phyloP scores from a whole-genome alignment of 2,888 invertebrate genomes.

The Plemyria rubiginata region DNA sequence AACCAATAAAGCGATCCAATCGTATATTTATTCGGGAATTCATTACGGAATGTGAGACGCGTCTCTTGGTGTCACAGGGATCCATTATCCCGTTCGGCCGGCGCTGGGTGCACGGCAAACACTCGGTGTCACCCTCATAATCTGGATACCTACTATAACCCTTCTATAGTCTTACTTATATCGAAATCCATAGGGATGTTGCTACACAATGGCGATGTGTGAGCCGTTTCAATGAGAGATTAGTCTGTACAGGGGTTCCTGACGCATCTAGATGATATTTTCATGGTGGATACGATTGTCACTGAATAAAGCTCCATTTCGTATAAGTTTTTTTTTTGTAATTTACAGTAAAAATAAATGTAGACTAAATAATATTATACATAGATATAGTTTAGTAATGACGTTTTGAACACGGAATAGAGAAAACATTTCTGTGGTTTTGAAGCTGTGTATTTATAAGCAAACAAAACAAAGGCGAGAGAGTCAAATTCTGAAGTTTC shows the following conservation, averaged over 20 bases:
- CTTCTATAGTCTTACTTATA: constrained; percentile 16
- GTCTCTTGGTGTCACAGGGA: constrained; percentile 53
- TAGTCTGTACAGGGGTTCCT: constrained; percentile 14
- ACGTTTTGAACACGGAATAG: too few species aligned
- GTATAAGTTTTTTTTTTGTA: too few species aligned
- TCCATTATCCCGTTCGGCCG: constrained; percentile 72
- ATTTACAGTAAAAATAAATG: too few species aligned
- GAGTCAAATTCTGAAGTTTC: too few species aligned
- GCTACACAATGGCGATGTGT: constrained; percentile 10
- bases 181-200: background rate
- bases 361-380: too few species aligned
- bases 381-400: too few species aligned
- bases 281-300: too few species aligned
- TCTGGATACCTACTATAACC: constrained; percentile 31
- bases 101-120: constrained; percentile 71
- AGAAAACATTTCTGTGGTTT: too few species aligned
- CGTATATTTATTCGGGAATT: constrained; percentile 62
- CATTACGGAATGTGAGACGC: constrained; percentile 61
- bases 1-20: constrained; percentile 51
- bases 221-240: constrained; percentile 25
- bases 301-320: too few species aligned
- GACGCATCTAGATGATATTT: constrained; percentile 1
- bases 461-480: too few species aligned
- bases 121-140: constrained; percentile 61
- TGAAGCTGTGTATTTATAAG: too few species aligned